A percentile compares a stretch with the other conserved stretches of the same genome.
These are phyloP conservation scores for Meteorus cinctellus DNA, from an alignment of 2,888 invertebrate species.

Conservation along the genomic window DNA sequence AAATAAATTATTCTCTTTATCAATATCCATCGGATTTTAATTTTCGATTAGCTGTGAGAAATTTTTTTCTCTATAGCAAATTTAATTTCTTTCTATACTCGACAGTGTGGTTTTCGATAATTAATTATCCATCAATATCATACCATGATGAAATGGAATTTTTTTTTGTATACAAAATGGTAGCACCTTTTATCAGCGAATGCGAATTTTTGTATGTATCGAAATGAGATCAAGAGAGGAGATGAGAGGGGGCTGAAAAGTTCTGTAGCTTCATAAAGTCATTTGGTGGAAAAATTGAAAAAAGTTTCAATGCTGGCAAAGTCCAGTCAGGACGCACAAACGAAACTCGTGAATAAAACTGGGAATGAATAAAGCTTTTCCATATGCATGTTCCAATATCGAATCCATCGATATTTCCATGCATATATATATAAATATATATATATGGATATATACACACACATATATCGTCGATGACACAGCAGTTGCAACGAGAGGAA, in stretches of 20 bases:
- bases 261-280: conserved; percentile 17
- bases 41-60: background rate
- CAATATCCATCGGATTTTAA: background rate
- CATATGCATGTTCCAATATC: conserved; percentile 44
- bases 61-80: background rate
- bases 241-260: background rate
- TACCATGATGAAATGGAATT: background rate
- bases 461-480: background rate
- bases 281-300: conserved; percentile 10
- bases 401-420: conserved; percentile 35
- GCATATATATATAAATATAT: background rate
- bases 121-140: background rate
- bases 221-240: background rate
- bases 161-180: background rate
- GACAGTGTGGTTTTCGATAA: background rate
- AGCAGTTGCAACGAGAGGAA: background rate
- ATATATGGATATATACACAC: background rate
- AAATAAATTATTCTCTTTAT: background rate
- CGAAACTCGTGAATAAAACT: conserved; percentile 39
- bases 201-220: background rate
- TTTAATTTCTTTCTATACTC: background rate
- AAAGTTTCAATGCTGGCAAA: conserved; percentile 8
- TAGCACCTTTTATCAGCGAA: background rate
- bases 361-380: conserved; percentile 42
- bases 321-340: conserved; percentile 20